phyloP scores from a whole-genome alignment of 2,113 vertebrate genomes.

The Hepsetus odoe region DNA sequence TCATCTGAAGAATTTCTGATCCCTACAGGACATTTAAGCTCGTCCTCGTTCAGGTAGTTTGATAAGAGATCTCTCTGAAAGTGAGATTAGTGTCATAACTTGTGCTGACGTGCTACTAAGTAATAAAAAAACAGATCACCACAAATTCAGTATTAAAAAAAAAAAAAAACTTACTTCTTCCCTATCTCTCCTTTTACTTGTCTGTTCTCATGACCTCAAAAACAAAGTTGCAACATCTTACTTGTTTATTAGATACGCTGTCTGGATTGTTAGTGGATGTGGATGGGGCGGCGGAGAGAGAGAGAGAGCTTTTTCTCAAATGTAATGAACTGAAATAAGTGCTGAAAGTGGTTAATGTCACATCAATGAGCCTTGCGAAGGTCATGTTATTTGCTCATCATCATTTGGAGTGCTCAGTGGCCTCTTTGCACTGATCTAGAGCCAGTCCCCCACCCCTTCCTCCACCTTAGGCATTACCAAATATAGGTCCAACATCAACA shows the following conservation, averaged over 20 bases:
- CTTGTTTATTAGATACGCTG: constrained; percentile 2
- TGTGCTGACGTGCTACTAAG: constrained; percentile 41
- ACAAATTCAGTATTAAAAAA: not conserved
- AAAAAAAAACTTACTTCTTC: not conserved
- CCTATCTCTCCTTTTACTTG: not conserved
- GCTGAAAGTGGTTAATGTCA: constrained; percentile 25
- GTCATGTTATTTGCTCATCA: constrained; percentile 11
- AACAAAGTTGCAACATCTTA: constrained; percentile 6
- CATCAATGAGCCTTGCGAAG: constrained; percentile 3
- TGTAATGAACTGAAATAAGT: constrained; percentile 14
- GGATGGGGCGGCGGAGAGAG: not conserved
- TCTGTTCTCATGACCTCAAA: constrained; percentile 9
- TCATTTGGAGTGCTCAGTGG: not conserved
- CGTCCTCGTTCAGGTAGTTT: constrained; percentile 41
- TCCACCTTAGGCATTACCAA: not conserved
- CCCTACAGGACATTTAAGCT: constrained; percentile 29
- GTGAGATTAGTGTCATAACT: constrained; percentile 39
- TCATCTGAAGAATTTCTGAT: not conserved
- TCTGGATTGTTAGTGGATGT: constrained; percentile 24
- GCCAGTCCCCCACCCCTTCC: not conserved
- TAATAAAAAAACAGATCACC: constrained; percentile 26
- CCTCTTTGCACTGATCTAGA: not conserved
- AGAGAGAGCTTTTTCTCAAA: constrained; percentile 23
- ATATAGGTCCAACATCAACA: not conserved
- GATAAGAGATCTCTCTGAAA: constrained; percentile 32